Base-by-base conservation (phyloP, 2,888 invertebrate genomes). In the Andrena camellia region DNA sequence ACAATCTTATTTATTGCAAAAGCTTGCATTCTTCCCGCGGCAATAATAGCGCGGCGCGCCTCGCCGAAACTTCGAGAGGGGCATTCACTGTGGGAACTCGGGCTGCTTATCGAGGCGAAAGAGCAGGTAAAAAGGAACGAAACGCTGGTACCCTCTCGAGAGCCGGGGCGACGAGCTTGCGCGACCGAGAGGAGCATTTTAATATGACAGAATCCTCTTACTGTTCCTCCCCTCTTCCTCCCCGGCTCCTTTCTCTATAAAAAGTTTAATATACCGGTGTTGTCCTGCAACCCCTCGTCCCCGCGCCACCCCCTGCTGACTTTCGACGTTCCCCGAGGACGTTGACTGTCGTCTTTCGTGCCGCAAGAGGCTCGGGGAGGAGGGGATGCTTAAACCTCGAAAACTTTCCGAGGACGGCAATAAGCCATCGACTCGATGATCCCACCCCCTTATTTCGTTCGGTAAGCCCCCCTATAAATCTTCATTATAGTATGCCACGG, bases 241-340 rank as follows among this genome's bases (percentile, higher is more conserved):
- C 17, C 64, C 59, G 20, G 10, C 52, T 35, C 26, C 35, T 54
- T 60, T 66, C 83, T 88, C 85, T 87, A 90, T 85, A 91, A 91
- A 92, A 91, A 92, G 91, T 91, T 90, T 91, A 91, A 92, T 91
- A 91, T 89, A 91, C 91, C 86, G 77, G 71, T 83, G 74, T 83
- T 88, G 84, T 85, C 87, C 79, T 73, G 79, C 81, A 68, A 10
- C 71, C 64, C 60, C 73, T 60, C 69, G 23, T 35, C 33, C 48
- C 31, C 26, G 62, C 57, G 20, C 68, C 48, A 59, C 23, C 63
- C 69, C 66, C 70, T 62, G 52, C 77, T 42, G 42, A 60, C 33
- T 33, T 23, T 42, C 48, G 23, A 57, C 50, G 6, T 29, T 33
- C 63, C 64, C 50, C 50, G 60, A 66, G 68, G 57, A 75, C 74